Evolutionary conservation across 2,888 invertebrate genomes (phyloP).

Genomic region (Herminia tarsipennalis): DNA sequence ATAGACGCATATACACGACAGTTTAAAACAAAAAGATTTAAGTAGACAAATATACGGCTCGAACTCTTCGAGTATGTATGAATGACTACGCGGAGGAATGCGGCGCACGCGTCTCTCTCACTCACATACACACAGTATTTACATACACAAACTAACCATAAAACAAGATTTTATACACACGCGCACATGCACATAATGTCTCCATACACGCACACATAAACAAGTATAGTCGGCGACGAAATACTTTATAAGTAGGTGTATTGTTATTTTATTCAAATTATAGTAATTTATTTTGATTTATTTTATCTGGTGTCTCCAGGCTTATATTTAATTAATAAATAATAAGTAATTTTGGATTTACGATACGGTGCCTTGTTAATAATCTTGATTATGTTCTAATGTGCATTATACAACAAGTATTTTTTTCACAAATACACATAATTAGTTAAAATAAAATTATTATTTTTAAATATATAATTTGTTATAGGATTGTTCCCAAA

Average conservation of each 20-base stretch:
- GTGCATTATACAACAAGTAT: no score
- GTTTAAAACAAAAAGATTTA: conserved; percentile 52
- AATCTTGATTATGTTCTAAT: conserved; percentile 15
- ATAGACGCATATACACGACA: conserved; percentile 34
- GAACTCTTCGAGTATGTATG: conserved; percentile 66
- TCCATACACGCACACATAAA: conserved; percentile 51
- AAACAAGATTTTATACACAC: conserved; percentile 69
- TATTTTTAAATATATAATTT: conserved; percentile 1
- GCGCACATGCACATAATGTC: conserved; percentile 40
- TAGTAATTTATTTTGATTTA: conserved; percentile 49
- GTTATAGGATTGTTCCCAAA: conserved; percentile 1
- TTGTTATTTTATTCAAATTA: conserved; percentile 53
- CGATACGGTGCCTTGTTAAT: conserved; percentile 9
- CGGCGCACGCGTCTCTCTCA: conserved; percentile 73
- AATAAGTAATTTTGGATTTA: conserved; percentile 16
- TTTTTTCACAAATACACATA: no score
- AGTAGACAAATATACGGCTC: conserved; percentile 59
- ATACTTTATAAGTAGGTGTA: conserved; percentile 50
- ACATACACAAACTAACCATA: conserved; percentile 46
- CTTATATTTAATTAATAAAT: conserved; percentile 35
- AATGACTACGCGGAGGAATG: conserved; percentile 80
- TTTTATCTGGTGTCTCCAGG: conserved; percentile 24
- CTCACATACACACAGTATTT: conserved; percentile 44
- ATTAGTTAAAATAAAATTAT: no score
- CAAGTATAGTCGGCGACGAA: conserved; percentile 57